phyloP scores from a whole-genome alignment of 2,113 vertebrate genomes.

The Bostrychus sinensis region DNA sequence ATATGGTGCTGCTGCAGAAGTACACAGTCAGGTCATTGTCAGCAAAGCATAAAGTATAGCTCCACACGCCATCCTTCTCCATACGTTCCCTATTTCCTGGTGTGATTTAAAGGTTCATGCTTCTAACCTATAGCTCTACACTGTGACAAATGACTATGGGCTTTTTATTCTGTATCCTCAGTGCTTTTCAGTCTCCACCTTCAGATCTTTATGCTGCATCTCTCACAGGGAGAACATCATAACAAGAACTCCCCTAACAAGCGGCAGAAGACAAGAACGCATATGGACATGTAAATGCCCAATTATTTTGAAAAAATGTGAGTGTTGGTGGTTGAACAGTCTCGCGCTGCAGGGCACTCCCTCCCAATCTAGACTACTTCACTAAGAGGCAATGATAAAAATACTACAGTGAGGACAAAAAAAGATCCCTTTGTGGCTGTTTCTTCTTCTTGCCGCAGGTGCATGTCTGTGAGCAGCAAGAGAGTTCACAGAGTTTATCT shows the following conservation, averaged over 20 bases:
- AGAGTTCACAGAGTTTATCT: conserved; percentile 33
- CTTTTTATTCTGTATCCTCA: conserved; percentile 29
- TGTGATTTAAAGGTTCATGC: conserved; percentile 22
- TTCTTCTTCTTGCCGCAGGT: conserved; percentile 47
- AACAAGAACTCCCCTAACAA: conserved; percentile 26
- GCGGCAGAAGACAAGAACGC: conserved; percentile 17
- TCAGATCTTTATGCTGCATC: background rate
- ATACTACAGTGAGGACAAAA: conserved; percentile 62
- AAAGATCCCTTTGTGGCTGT: conserved; percentile 47
- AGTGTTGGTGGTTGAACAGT: conserved; percentile 17
- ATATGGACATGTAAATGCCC: conserved; percentile 45
- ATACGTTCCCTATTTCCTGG: background rate
- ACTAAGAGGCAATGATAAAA: conserved; percentile 62
- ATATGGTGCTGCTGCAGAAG: too few species aligned
- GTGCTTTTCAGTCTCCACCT: background rate
- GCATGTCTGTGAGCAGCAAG: conserved; percentile 41
- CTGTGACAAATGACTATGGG: conserved; percentile 25
- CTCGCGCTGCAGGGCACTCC: conserved; percentile 42
- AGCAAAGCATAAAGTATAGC: conserved; percentile 7
- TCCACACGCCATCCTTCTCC: conserved; percentile 12
- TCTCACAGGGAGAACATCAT: conserved; percentile 1
- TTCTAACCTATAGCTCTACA: conserved; percentile 22
- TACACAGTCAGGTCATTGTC: background rate
- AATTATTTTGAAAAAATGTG: conserved; percentile 44
- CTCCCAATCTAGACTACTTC: conserved; percentile 35